A percentile compares a stretch with the other conserved stretches of the same genome.
Conservation (phyloP, 2,888 invertebrate species). For the Phengaris arion region DNA sequence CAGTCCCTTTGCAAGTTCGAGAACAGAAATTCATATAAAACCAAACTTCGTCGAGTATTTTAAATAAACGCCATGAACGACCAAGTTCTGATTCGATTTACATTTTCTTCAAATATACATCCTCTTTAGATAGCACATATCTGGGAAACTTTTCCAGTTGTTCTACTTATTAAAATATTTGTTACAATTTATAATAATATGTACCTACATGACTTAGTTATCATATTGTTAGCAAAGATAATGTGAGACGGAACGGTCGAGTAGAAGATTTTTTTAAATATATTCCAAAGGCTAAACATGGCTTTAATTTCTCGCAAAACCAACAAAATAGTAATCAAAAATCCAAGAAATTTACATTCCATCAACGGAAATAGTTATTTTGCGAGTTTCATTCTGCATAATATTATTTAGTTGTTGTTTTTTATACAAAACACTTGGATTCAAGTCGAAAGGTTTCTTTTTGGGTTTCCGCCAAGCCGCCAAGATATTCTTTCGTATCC, state of each 20-base stretch:
- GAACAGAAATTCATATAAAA: conserved; percentile 23
- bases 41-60: conserved; percentile 21
- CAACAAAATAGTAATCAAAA: neutral
- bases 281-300: too few species aligned
- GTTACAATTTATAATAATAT: neutral
- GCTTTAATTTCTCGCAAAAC: too few species aligned
- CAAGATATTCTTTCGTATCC: conserved; percentile 2
- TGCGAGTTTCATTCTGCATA: neutral
- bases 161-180: conserved; percentile 13
- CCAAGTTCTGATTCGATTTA: conserved; percentile 18
- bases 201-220: neutral
- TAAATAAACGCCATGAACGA: conserved; percentile 23
- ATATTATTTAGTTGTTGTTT: neutral
- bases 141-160: conserved; percentile 13
- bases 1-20: neutral
- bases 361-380: neutral
- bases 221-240: too few species aligned
- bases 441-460: conserved; percentile 18
- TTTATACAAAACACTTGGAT: conserved; percentile 13
- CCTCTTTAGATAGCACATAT: conserved; percentile 23
- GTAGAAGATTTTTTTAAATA: too few species aligned
- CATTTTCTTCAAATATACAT: conserved; percentile 27
- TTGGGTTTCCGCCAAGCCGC: conserved; percentile 24
- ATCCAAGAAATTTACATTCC: neutral
- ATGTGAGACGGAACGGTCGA: too few species aligned